Conservation (phyloP, 2,888 invertebrate genomes). For the Caprella mutica region DNA sequence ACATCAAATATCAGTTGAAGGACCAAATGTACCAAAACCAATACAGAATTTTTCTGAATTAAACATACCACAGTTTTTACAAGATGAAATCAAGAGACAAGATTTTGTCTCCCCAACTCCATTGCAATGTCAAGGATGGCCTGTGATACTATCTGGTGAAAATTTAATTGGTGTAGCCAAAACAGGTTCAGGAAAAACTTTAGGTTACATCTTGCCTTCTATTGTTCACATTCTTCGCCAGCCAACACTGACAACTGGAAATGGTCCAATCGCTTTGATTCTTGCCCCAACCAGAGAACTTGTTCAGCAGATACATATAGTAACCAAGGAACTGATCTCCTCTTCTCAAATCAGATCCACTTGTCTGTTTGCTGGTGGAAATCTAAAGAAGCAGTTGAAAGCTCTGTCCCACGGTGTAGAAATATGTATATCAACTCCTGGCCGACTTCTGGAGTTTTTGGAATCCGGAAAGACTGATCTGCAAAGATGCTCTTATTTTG, state of each 20-base stretch:
- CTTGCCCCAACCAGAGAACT: conserved; percentile 81
- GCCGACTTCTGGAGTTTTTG: conserved; percentile 84
- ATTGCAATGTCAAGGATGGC: conserved; percentile 94
- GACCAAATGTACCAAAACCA: conserved; percentile 69
- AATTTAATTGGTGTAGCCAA: conserved; percentile 44
- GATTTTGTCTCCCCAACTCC: conserved; percentile 56
- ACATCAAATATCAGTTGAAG: conserved; percentile 79
- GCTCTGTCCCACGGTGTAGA: no score
- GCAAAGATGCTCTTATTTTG: conserved; percentile 69
- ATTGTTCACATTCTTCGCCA: conserved; percentile 91
- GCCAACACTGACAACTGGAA: conserved; percentile 67
- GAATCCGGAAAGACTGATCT: conserved; percentile 65
- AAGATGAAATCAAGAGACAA: conserved; percentile 53
- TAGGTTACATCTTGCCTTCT: conserved; percentile 69
- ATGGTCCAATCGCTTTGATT: conserved; percentile 85
- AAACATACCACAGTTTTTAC: conserved; percentile 75
- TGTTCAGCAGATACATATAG: conserved; percentile 81
- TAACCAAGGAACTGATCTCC: conserved; percentile 81
- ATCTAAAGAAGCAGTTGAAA: conserved; percentile 74
- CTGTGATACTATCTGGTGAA: conserved; percentile 50
- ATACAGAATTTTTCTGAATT: conserved; percentile 82
- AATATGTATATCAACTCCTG: conserved; percentile 92
- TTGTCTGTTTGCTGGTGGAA: conserved; percentile 89
- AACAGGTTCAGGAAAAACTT: conserved; percentile 36
- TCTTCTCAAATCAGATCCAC: conserved; percentile 78